Evolutionary conservation across 1,140 invertebrate species (phyloP).

Genomic region (Formica exsecta): DNA sequence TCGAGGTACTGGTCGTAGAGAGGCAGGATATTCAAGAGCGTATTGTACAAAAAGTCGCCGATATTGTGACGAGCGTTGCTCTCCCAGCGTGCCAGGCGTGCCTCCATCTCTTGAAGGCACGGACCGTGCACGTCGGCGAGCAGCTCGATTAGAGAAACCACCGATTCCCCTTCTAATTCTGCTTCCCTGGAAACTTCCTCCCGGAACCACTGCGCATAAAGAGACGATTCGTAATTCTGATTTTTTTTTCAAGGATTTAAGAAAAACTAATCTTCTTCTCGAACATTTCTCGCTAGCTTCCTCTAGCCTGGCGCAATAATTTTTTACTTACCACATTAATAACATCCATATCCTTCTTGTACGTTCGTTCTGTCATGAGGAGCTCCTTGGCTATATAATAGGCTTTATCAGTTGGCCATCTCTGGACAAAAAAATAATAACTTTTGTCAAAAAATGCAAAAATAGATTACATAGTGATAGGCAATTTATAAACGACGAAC

Average conservation of each 20-base stretch:
- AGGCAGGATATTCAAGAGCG: slow-evolving; percentile 86
- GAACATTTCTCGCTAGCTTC: too few relatives aligned
- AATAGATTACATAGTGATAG: not conserved
- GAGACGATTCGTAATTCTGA: not conserved
- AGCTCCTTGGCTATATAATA: slow-evolving; percentile 98
- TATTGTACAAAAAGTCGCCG: slow-evolving; percentile 88
- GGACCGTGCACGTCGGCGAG: slow-evolving; percentile 89
- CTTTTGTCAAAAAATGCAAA: not conserved
- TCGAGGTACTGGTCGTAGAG: slow-evolving; percentile 94
- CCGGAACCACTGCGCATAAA: slow-evolving; percentile 88
- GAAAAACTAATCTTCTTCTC: not conserved
- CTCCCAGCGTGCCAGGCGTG: slow-evolving; percentile 89
- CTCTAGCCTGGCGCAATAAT: not conserved
- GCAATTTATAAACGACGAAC: not conserved
- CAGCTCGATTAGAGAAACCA: slow-evolving; percentile 89
- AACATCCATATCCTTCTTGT: slow-evolving; percentile 97
- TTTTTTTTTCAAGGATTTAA: not conserved
- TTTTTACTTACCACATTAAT: slow-evolving; percentile 91
- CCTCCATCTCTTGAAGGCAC: slow-evolving; percentile 91
- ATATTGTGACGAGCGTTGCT: slow-evolving; percentile 87
- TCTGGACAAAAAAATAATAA: slow-evolving; percentile 83
- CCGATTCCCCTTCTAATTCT: slow-evolving; percentile 87
- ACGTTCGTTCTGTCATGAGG: slow-evolving; percentile 97
- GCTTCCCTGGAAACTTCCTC: slow-evolving; percentile 89
- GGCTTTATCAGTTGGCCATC: slow-evolving; percentile 92